A percentile compares a stretch with the other conserved stretches of the same genome.
phyloP scores from a whole-genome alignment of 2,113 vertebrate species.

The Sprattus sprattus region DNA sequence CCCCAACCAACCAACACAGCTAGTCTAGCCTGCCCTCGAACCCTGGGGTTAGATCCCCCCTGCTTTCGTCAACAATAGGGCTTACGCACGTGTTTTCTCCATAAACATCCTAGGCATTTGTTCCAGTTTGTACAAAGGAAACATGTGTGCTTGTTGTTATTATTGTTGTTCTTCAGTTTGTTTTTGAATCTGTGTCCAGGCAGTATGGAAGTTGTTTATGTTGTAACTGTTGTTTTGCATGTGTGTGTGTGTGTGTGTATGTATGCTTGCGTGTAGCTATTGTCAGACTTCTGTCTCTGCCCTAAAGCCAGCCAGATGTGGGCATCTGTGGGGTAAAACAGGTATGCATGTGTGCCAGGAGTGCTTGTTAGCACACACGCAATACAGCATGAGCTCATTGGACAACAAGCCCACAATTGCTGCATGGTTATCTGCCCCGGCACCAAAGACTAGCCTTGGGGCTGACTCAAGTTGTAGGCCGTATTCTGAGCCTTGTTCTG shows the following conservation, averaged over 20 bases:
- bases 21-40: no score
- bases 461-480: no score
- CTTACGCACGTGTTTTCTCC: not conserved
- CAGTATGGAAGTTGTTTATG: not conserved
- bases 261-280: not conserved
- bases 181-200: not conserved
- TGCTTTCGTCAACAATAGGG: not conserved
- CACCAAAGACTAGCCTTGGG: no score
- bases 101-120: not conserved
- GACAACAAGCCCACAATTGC: not conserved
- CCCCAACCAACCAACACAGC: not conserved
- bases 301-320: not conserved
- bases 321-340: not conserved
- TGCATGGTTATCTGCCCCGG: no score
- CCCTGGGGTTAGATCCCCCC: no score
- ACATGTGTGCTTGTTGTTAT: not conserved
- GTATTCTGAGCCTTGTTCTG: not conserved
- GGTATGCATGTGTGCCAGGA: not conserved
- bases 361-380: no score
- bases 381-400: not conserved
- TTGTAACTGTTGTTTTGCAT: not conserved
- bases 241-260: not conserved
- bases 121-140: not conserved
- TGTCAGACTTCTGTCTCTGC: not conserved
- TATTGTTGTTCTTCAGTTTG: not conserved